Percentiles rank a stretch among this genome's conserved stretches.
Conservation (phyloP, 2,113 vertebrate genomes). For the Eptesicus fuscus region DNA sequence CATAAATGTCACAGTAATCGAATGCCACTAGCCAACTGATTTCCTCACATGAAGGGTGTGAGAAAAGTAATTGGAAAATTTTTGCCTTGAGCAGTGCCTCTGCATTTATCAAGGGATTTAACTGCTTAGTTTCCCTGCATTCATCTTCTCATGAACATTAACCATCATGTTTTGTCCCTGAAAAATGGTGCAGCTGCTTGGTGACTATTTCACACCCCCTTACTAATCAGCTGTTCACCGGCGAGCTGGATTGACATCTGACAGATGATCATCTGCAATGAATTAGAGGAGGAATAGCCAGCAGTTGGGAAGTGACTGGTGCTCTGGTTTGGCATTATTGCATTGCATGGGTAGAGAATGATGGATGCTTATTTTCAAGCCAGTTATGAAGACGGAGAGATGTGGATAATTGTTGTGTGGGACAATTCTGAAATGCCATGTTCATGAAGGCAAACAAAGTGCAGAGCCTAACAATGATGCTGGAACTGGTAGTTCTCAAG, state of each 20-base stretch:
- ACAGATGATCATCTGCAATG: not conserved
- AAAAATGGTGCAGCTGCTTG: constrained; percentile 54
- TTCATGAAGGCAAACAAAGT: not conserved
- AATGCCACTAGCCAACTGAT: not conserved
- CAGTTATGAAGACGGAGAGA: not conserved
- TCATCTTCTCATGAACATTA: not conserved
- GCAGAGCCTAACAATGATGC: not conserved
- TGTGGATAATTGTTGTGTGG: not conserved
- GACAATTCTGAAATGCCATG: not conserved
- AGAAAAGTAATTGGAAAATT: not conserved
- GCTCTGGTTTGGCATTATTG: not conserved
- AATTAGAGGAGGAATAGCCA: not conserved
- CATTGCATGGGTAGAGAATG: not conserved
- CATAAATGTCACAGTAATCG: not conserved
- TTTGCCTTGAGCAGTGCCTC: not conserved
- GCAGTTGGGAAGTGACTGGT: not conserved
- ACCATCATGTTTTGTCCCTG: not conserved
- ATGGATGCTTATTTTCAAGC: not conserved
- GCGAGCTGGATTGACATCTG: not conserved
- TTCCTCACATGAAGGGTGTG: not conserved
- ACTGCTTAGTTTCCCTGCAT: not conserved
- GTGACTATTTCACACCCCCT: not conserved
- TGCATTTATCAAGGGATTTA: not conserved
- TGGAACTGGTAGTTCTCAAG: not conserved
- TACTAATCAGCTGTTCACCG: constrained; percentile 53